Base-by-base conservation (phyloP, 2,113 vertebrate species). In the Lethenteron camtschaticum region DNA sequence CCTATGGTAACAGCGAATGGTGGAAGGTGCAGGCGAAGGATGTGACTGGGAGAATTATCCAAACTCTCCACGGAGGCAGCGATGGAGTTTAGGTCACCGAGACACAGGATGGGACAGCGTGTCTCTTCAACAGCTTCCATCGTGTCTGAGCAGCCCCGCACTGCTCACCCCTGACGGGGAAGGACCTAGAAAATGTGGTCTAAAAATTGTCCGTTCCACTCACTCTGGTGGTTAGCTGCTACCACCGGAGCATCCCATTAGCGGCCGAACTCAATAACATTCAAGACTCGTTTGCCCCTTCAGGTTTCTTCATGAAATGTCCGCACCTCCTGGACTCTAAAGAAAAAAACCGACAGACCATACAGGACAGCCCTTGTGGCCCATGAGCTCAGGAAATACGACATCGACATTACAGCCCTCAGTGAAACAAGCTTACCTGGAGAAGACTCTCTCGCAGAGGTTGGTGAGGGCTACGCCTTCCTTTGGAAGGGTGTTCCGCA, bases 391-490 rank as follows among this genome's bases (percentile, higher is more conserved):
- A 14, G 13, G 13, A 13, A 18, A 63, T 63, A 63, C 59, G 1
- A 63, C 20, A 63, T 63, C 59, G 59, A 63, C 20, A 63, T 63
- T 63, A 63, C 59, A 63, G 59, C 59, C 4, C 59, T 63, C 13
- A 63, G 59, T 63, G 59, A 63, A 18, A 63, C 59, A 63, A 5
- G 16, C 13, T 20, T 14, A 63, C 20, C 59, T 20, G 59, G 16
- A 14, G 59, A 63, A 63, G 59, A 18, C 13, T 63, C 1, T 20
- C 59, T 14, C 59, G 8, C 13, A 8, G 59, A 63, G 13, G 59
- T 14, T 14, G 59, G 59, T 14, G 59, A 63, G 16, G 59, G 59
- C 13, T 63, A 63, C 59, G 8, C 59, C 59, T 63, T 63, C 20
- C 8, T 63, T 63, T 63, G 59, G 59, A 63, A 18, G 16, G 59